These are phyloP conservation scores for Nansenia antarctica DNA, from an alignment of 2,113 vertebrate genomes.

Conservation along the genomic window DNA sequence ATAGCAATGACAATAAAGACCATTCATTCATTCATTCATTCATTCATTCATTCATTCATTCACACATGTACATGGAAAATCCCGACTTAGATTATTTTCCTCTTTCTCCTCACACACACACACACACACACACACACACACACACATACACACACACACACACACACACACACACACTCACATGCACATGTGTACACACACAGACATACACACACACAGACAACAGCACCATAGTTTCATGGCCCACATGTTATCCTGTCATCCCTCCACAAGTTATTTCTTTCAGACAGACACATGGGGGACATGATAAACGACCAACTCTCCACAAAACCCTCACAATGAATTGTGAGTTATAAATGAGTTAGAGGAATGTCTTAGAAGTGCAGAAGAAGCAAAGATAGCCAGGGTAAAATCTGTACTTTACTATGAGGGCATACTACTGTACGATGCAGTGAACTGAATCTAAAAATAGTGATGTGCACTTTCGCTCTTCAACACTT, in stretches of 20 bases:
- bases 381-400: not conserved
- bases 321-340: not conserved
- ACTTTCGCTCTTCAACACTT: not conserved
- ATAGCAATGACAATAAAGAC: too few relatives aligned
- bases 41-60: too few relatives aligned
- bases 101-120: not conserved
- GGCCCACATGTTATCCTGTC: too few relatives aligned
- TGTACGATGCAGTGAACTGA: not conserved
- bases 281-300: conserved; percentile 1
- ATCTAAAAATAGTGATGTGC: not conserved
- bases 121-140: not conserved
- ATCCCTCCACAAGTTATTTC: conserved; percentile 18
- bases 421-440: too few relatives aligned
- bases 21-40: too few relatives aligned
- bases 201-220: conserved; percentile 12
- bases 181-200: not conserved
- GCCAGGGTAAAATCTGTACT: too few relatives aligned
- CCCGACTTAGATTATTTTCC: too few relatives aligned
- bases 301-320: conserved; percentile 31
- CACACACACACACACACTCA: not conserved
- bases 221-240: not conserved
- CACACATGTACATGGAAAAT: too few relatives aligned
- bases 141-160: conserved; percentile 13
- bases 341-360: not conserved
- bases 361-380: conserved; percentile 5